Evolutionary conservation across 2,888 invertebrate species (phyloP).

Genomic region (Kryphioiulus occultus): DNA sequence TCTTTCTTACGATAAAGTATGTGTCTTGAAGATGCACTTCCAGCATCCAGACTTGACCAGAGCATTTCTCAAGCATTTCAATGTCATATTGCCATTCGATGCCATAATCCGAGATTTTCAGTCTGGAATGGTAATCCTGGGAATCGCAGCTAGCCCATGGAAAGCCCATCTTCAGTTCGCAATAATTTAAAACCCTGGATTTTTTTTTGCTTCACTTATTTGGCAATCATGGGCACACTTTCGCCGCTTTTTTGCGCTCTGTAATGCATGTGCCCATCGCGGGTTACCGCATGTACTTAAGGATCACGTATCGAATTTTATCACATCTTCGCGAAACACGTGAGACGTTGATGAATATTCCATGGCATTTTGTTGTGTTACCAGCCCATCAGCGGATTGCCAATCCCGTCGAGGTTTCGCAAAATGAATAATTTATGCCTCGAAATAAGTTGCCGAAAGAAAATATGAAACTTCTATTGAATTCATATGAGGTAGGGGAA

Average conservation of each 20-base stretch:
- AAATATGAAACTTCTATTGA: not conserved
- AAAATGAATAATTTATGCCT: constrained; percentile 36
- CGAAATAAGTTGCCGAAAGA: constrained; percentile 27
- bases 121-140: not conserved
- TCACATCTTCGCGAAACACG: constrained; percentile 10
- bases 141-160: not conserved
- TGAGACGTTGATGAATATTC: not conserved
- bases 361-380: constrained; percentile 17
- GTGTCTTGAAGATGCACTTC: not conserved
- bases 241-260: not conserved
- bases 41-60: not conserved
- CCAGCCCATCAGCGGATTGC: constrained; percentile 26
- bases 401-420: constrained; percentile 9
- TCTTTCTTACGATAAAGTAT: no score
- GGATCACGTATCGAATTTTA: constrained; percentile 6
- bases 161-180: not conserved
- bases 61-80: not conserved
- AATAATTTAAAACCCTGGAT: not conserved
- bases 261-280: not conserved
- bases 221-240: not conserved
- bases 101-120: constrained; percentile 5
- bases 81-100: not conserved
- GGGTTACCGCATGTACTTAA: constrained; percentile 16
- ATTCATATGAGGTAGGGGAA: not conserved
- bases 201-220: not conserved